Conservation (phyloP, 1,140 invertebrate species). For the Drosophila virilis region DNA sequence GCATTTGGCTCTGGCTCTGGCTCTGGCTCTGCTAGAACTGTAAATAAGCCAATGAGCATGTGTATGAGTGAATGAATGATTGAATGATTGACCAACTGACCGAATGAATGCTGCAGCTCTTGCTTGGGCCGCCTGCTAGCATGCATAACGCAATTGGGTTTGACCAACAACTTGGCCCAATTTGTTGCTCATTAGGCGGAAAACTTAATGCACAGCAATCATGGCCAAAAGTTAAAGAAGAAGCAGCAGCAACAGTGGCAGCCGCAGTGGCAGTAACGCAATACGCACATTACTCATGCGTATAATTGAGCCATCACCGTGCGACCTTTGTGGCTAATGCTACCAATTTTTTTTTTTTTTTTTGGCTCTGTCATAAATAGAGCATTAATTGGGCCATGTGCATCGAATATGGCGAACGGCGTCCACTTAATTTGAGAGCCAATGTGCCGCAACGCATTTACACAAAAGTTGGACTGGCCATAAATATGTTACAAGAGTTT, state of each 20-base stretch:
- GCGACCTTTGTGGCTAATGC: constrained; percentile 52
- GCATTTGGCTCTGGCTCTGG: constrained; percentile 51
- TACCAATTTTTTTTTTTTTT: constrained; percentile 7
- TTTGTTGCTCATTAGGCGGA: constrained; percentile 70
- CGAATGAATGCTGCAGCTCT: constrained; percentile 17
- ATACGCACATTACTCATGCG: constrained; percentile 66
- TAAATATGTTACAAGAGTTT: constrained; percentile 70
- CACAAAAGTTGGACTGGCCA: constrained; percentile 42
- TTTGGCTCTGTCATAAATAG: constrained; percentile 51
- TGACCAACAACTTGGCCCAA: constrained; percentile 48
- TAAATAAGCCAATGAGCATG: constrained; percentile 31
- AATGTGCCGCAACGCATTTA: constrained; percentile 47
- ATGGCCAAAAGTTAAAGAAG: constrained; percentile 31
- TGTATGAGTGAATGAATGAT: constrained; percentile 7
- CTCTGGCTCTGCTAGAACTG: constrained; percentile 40
- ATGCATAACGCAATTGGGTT: constrained; percentile 24
- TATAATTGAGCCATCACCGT: constrained; percentile 67
- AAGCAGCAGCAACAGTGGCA: constrained; percentile 5
- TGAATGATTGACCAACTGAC: constrained; percentile 1
- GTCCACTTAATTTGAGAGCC: constrained; percentile 51
- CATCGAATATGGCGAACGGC: constrained; percentile 31
- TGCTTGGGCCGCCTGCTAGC: constrained; percentile 1
- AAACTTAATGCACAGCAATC: constrained; percentile 38
- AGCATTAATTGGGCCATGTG: constrained; percentile 65
- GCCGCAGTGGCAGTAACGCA: neutral